Conservation (phyloP, 1,140 invertebrate genomes). For the Hylaeus anthracinus region DNA sequence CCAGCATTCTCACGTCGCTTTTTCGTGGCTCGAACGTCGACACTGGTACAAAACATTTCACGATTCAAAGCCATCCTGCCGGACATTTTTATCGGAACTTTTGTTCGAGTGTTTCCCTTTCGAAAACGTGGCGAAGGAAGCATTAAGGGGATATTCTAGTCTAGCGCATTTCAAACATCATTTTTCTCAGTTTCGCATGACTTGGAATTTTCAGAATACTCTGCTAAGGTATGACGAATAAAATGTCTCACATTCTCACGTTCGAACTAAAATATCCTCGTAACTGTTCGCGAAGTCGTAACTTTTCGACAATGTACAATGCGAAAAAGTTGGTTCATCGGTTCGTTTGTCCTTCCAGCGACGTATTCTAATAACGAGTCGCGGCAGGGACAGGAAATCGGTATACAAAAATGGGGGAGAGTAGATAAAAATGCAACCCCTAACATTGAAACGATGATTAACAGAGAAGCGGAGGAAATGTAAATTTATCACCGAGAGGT, state of each 20-base stretch:
- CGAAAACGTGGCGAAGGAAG: not conserved
- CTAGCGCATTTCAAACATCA: too few species aligned
- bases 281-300: not conserved
- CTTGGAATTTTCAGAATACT: too few species aligned
- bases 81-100: not conserved
- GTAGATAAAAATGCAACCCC: not conserved
- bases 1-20: not conserved
- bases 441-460: not conserved
- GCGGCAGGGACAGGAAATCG: not conserved
- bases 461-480: too few species aligned
- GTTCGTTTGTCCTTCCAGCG: slow-evolving; percentile 10
- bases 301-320: not conserved
- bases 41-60: not conserved
- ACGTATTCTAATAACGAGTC: not conserved
- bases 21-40: slow-evolving; percentile 3
- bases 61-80: not conserved
- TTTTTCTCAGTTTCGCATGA: too few species aligned
- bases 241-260: too few species aligned
- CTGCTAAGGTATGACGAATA: too few species aligned
- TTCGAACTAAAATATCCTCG: too few species aligned
- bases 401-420: not conserved
- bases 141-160: too few species aligned
- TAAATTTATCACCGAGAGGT: too few species aligned
- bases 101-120: not conserved
- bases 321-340: not conserved